Conservation (phyloP, 37 sponge, comb jelly and placozoan species). For the Hexactinellida sp. region DNA sequence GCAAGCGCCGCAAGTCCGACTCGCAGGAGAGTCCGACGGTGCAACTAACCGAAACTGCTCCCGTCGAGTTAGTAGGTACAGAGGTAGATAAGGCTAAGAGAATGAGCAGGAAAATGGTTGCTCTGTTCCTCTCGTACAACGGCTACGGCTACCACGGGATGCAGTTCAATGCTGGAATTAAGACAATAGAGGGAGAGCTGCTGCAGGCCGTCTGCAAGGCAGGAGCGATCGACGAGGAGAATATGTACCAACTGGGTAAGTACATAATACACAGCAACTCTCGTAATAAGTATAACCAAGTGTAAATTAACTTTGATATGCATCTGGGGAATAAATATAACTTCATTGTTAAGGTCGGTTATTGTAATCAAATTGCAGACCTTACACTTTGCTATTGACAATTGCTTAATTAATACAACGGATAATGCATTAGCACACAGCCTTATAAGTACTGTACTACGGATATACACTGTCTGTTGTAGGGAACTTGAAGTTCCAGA, state of each 20-base stretch:
- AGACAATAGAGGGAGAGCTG: slow-evolving; percentile 82
- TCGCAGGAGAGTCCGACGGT: neutral
- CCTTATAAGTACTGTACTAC: no score
- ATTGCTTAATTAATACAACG: neutral
- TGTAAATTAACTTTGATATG: no score
- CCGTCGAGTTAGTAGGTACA: neutral
- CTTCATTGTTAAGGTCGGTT: neutral
- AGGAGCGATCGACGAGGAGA: slow-evolving; percentile 47
- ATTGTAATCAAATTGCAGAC: neutral
- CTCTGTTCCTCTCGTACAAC: slow-evolving; percentile 59
- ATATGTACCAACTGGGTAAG: slow-evolving; percentile 41
- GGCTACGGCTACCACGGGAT: slow-evolving; percentile 85
- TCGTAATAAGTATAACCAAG: neutral
- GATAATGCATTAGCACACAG: no score
- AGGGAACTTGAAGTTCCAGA: slow-evolving; percentile 55
- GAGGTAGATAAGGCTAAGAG: neutral
- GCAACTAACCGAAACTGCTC: neutral
- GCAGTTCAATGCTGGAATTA: slow-evolving; percentile 67
- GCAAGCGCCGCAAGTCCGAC: neutral
- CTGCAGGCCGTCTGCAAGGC: slow-evolving; percentile 51
- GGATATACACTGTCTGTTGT: no score
- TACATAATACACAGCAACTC: slow-evolving; percentile 16
- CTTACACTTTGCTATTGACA: neutral
- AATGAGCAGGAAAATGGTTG: slow-evolving; percentile 37
- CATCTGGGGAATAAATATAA: neutral